Base-by-base conservation (phyloP, 2,888 invertebrate species). In the Stegana nigrithorax region DNA sequence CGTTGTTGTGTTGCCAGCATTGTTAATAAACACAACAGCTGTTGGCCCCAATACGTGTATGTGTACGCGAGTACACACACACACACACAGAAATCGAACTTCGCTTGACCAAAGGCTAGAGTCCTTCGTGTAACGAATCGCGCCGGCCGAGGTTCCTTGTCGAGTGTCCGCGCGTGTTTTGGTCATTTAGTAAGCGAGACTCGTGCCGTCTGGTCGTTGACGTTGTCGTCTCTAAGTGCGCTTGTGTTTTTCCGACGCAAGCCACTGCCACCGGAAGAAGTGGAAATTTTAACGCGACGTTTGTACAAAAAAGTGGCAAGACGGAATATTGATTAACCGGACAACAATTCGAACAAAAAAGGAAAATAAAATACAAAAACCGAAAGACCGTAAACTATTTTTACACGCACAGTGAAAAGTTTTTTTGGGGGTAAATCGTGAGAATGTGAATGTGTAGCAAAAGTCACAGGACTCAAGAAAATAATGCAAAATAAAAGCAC, bases 131-230 rank as follows among this genome's bases (percentile, higher is more conserved):
- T n/a, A 39, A 7, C 17, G 45, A 45, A 45, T 19, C n/a, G n/a
- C n/a, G n/a, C n/a, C 26, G 62, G 67, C 67, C 73, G 65, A 71
- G 64, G 44, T 47, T 60, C 51, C 57, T 4, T 51, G 50, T 65
- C 62, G 67, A 68, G 51, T 59, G 42, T 67, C 51, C 58, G 58
- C 66, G 59, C 68, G 65, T 72, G 72, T 70, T 76, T 70, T 77
- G 81, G 84, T 82, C 84, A 84, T 81, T 83, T 79, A 72, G 76
- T 77, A 67, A 75, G 82, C 79, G 75, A 78, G 72, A 72, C 60
- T 75, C 72, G 74, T 74, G 69, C 70, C 69, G 79, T 70, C 72
- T 74, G 78, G 67, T 32, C 19, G 53, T 39, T 39, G 5, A 29
- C 27, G 44, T 12, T 21, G 47, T 61, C 44, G 45, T 29, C 59